phyloP scores from a whole-genome alignment of 2,797 vertebrate species.

The Phyllotis vaccarum region DNA sequence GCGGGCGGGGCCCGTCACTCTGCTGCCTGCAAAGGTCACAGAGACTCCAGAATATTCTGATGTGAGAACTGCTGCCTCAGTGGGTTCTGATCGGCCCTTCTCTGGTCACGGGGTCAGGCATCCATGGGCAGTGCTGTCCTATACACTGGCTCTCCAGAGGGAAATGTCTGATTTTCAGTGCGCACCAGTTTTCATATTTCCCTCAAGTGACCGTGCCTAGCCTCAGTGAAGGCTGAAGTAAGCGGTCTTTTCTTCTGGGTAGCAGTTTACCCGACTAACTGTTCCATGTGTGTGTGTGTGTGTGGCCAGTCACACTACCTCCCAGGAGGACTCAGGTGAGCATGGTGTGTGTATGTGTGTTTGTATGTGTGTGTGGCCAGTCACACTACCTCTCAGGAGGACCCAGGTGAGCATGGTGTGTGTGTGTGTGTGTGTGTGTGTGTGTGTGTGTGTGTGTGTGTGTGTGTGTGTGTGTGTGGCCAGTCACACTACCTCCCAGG shows the following conservation, averaged over 20 bases:
- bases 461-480: too few relatives aligned
- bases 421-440: too few relatives aligned
- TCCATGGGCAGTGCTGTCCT: not conserved
- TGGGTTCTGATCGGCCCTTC: not conserved
- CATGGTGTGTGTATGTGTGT: too few relatives aligned
- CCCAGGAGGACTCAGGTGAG: not conserved
- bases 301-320: not conserved
- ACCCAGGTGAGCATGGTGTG: not conserved
- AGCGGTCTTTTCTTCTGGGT: not conserved
- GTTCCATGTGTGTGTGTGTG: not conserved
- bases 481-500: too few relatives aligned
- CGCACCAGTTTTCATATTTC: not conserved
- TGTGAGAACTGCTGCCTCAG: not conserved
- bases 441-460: too few relatives aligned
- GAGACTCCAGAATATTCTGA: not conserved
- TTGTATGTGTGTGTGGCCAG: too few relatives aligned
- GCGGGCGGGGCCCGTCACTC: too few relatives aligned
- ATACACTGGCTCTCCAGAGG: not conserved
- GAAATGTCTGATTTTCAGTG: not conserved
- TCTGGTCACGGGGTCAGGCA: not conserved
- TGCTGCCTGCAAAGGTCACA: not conserved
- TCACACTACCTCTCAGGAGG: not conserved
- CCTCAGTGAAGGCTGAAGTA: not conserved
- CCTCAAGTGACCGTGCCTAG: not conserved
- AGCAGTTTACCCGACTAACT: not conserved